Evolutionary conservation across 2,113 vertebrate genomes (phyloP).

Genomic region (Dascyllus trimaculatus): DNA sequence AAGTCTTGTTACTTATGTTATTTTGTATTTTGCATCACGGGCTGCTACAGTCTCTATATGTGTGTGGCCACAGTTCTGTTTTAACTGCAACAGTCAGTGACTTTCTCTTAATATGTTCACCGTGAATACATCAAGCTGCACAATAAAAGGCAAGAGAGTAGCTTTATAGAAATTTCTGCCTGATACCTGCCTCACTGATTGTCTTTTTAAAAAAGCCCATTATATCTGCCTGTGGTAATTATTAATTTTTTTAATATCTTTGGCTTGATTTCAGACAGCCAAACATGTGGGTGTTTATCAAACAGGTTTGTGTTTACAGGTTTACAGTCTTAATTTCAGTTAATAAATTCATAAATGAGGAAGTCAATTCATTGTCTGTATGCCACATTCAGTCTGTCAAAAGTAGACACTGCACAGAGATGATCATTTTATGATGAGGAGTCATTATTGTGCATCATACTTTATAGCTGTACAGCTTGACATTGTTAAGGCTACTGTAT

Average conservation of each 20-base stretch:
- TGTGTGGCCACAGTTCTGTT: not conserved
- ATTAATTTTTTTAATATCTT: conserved; percentile 30
- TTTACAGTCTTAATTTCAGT: not conserved
- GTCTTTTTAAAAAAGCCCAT: conserved; percentile 44
- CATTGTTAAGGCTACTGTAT: too few species aligned
- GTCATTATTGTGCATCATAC: not conserved
- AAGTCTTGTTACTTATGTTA: too few species aligned
- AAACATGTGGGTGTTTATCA: conserved; percentile 27
- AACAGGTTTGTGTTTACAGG: not conserved
- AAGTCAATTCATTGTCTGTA: not conserved
- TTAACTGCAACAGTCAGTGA: conserved; percentile 18
- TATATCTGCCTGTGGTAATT: conserved; percentile 19
- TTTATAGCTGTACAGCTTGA: too few species aligned
- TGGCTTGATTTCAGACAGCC: conserved; percentile 12
- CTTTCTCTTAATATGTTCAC: not conserved
- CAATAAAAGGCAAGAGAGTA: conserved; percentile 17
- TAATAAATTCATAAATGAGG: not conserved
- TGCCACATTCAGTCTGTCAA: not conserved
- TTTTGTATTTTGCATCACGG: too few species aligned
- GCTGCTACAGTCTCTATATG: not conserved
- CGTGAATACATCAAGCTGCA: conserved; percentile 21
- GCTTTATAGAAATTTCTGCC: conserved; percentile 39
- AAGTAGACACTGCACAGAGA: not conserved
- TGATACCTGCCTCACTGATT: conserved; percentile 14
- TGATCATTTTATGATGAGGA: conserved; percentile 1